Percentiles rank a stretch among this genome's conserved stretches.
Evolutionary conservation across 2,797 vertebrate species (phyloP).

Genomic region (Parotocinclus haroldoi): DNA sequence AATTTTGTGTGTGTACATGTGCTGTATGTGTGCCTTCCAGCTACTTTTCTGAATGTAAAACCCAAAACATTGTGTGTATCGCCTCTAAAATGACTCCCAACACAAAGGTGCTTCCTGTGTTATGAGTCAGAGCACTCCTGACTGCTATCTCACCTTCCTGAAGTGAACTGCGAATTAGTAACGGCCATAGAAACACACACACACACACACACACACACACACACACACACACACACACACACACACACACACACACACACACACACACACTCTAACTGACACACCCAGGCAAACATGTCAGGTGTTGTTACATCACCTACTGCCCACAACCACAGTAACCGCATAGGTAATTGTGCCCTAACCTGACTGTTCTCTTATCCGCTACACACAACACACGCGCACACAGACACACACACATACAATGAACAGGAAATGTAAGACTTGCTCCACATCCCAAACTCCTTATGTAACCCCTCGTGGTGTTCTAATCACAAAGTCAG

Average conservation of each 20-base stretch:
- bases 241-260: neutral
- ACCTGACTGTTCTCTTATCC: conserved; percentile 60
- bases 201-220: neutral
- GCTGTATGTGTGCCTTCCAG: too few species aligned
- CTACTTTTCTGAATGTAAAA: neutral
- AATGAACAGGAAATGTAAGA: conserved; percentile 13
- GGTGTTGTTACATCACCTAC: conserved; percentile 76
- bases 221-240: neutral
- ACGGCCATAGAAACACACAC: conserved; percentile 56
- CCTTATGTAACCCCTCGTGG: conserved; percentile 2
- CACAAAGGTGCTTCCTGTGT: conserved; percentile 69
- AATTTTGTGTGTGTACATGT: too few species aligned
- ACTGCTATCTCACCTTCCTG: conserved; percentile 60
- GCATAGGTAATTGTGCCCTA: conserved; percentile 61
- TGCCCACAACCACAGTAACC: conserved; percentile 57
- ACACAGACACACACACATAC: neutral
- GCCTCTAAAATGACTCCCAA: conserved; percentile 41
- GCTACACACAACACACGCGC: conserved; percentile 30
- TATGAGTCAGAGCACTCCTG: conserved; percentile 44
- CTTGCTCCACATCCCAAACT: conserved; percentile 19
- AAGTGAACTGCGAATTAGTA: conserved; percentile 73
- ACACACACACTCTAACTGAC: conserved; percentile 53
- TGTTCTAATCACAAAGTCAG: too few species aligned
- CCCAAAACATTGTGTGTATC: neutral
- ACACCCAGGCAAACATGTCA: conserved; percentile 69